Evolutionary conservation across 2,113 vertebrate species (phyloP).

Genomic region (Nycticorax nycticorax): DNA sequence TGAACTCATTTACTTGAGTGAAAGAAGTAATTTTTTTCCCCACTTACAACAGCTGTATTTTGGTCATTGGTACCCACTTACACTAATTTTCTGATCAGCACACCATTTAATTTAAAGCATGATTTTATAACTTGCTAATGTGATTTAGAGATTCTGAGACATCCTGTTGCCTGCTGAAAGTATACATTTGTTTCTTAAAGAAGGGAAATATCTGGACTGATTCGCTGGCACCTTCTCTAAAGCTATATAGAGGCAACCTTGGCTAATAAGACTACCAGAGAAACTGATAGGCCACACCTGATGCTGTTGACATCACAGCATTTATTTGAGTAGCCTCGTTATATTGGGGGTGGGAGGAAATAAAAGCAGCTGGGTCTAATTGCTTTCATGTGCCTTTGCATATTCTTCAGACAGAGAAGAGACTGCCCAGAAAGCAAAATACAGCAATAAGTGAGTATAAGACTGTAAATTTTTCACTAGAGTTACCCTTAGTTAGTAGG

Average conservation of each 20-base stretch:
- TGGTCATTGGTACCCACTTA: not conserved
- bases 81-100: not conserved
- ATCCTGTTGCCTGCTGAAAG: not conserved
- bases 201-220: not conserved
- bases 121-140: not conserved
- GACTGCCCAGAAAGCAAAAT: not conserved
- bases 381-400: not conserved
- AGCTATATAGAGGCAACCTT: not conserved
- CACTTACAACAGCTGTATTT: not conserved
- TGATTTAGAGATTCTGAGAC: not conserved
- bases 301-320: not conserved
- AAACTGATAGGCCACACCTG: not conserved
- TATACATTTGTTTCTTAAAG: not conserved
- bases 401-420: not conserved
- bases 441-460: not conserved
- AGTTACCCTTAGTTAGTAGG: not conserved
- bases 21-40: not conserved
- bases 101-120: not conserved
- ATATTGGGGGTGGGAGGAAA: not conserved
- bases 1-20: not conserved
- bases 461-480: not conserved
- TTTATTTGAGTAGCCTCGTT: not conserved
- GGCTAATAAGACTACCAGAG: not conserved
- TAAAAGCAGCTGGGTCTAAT: not conserved
- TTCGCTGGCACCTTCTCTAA: not conserved